Evolutionary conservation across 2,888 invertebrate species (phyloP).

Genomic region (Drosophila putrida): DNA sequence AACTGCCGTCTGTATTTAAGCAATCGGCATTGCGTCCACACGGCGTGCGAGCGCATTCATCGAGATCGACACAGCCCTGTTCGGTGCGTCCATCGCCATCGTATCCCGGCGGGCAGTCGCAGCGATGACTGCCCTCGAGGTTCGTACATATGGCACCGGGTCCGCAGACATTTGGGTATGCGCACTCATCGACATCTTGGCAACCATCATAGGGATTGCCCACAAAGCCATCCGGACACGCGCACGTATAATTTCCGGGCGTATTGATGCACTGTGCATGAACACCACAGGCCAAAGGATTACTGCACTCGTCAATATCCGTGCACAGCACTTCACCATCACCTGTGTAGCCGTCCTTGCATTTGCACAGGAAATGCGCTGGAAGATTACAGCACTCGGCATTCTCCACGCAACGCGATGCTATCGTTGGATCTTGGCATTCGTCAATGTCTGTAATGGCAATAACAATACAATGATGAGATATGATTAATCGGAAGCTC

Average conservation of each 20-base stretch:
- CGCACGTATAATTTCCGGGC: slow-evolving; percentile 95
- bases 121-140: slow-evolving; percentile 92
- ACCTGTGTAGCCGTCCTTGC: slow-evolving; percentile 95
- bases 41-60: slow-evolving; percentile 91
- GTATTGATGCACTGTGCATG: slow-evolving; percentile 93
- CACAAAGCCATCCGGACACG: slow-evolving; percentile 92
- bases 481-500: slow-evolving; percentile 62
- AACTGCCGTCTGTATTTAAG: slow-evolving; percentile 92
- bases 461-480: slow-evolving; percentile 22
- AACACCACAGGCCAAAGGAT: slow-evolving; percentile 92
- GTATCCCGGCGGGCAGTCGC: slow-evolving; percentile 93
- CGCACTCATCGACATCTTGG: slow-evolving; percentile 94
- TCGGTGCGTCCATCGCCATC: slow-evolving; percentile 91
- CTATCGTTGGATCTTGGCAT: slow-evolving; percentile 94
- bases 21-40: slow-evolving; percentile 94
- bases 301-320: slow-evolving; percentile 95
- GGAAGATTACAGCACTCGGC: slow-evolving; percentile 98
- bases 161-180: slow-evolving; percentile 90
- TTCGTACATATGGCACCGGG: slow-evolving; percentile 92
- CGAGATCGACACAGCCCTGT: slow-evolving; percentile 89
- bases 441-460: slow-evolving; percentile 93
- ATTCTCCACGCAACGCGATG: slow-evolving; percentile 94
- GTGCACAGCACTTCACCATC: slow-evolving; percentile 95
- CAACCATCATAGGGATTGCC: slow-evolving; percentile 94
- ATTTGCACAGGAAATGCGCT: slow-evolving; percentile 97